phyloP scores from a whole-genome alignment of 1,140 invertebrate genomes.

The Neodiprion pinetum region DNA sequence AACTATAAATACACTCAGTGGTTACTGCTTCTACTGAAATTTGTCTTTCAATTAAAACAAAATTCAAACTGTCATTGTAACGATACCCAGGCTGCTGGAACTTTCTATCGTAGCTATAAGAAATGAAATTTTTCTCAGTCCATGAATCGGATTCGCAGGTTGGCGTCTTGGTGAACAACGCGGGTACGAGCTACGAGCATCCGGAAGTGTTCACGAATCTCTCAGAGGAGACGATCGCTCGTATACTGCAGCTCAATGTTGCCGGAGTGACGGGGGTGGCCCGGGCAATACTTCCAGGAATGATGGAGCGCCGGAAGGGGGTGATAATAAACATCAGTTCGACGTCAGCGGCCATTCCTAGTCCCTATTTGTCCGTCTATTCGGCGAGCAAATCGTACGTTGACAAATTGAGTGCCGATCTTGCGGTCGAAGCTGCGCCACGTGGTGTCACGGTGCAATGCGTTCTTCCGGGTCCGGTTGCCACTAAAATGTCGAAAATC shows the following conservation, averaged over 20 bases:
- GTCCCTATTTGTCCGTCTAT: constrained; percentile 87
- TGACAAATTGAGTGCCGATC: constrained; percentile 82
- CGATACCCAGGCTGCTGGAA: too few relatives aligned
- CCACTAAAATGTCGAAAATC: constrained; percentile 93
- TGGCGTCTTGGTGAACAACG: constrained; percentile 94
- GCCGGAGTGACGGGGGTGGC: constrained; percentile 70
- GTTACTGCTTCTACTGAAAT: too few relatives aligned
- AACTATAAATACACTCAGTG: too few relatives aligned
- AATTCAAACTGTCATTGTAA: too few relatives aligned
- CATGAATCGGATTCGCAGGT: constrained; percentile 60
- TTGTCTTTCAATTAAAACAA: too few relatives aligned
- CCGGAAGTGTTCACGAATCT: constrained; percentile 85
- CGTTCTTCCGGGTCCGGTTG: constrained; percentile 87
- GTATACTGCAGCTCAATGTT: constrained; percentile 66
- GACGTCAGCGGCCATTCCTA: constrained; percentile 78
- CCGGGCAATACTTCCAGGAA: constrained; percentile 82
- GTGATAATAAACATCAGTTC: constrained; percentile 95
- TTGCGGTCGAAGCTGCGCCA: constrained; percentile 79
- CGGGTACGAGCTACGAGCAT: constrained; percentile 88
- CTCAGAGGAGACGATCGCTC: constrained; percentile 60
- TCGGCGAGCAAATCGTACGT: constrained; percentile 91
- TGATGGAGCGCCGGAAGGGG: constrained; percentile 85
- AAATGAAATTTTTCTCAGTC: too few relatives aligned
- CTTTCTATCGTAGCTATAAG: too few relatives aligned
- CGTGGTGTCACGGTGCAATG: constrained; percentile 86